Evolutionary conservation across 2,888 invertebrate genomes (phyloP).

Genomic region (Ethmia dodecea): DNA sequence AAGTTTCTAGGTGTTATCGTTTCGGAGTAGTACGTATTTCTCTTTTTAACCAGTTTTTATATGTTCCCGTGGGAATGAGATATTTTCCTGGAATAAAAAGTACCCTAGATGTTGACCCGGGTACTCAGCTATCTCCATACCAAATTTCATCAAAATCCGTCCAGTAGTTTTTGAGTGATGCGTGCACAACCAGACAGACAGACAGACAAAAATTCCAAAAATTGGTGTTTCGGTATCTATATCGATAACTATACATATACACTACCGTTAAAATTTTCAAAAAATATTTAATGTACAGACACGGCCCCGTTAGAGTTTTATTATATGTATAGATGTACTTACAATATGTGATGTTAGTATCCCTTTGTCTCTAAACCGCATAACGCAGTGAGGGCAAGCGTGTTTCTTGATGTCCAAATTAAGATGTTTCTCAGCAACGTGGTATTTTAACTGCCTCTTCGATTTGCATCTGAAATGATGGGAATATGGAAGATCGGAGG

Average conservation of each 20-base stretch:
- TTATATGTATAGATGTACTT: too few species aligned
- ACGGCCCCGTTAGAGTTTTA: too few species aligned
- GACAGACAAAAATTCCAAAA: background rate
- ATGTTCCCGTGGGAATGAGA: too few species aligned
- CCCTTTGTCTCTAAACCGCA: conserved; percentile 28
- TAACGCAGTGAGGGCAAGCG: conserved; percentile 34
- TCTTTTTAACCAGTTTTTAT: too few species aligned
- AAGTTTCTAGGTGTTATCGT: too few species aligned
- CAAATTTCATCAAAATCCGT: background rate
- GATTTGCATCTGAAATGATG: conserved; percentile 31
- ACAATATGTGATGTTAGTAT: conserved; percentile 36
- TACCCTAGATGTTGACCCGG: too few species aligned
- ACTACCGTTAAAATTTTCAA: background rate
- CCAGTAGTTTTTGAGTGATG: background rate
- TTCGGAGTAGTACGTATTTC: too few species aligned
- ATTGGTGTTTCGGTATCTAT: background rate
- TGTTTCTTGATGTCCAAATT: conserved; percentile 26
- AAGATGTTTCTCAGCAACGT: conserved; percentile 39
- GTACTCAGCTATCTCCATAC: too few species aligned
- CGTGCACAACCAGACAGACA: background rate
- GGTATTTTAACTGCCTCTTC: conserved; percentile 28
- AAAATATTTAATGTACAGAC: too few species aligned
- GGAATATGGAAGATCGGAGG: background rate
- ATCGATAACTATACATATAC: background rate
- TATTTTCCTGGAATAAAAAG: too few species aligned